Conservation (phyloP, 2,797 vertebrate species). For the Propithecus perrieri region DNA sequence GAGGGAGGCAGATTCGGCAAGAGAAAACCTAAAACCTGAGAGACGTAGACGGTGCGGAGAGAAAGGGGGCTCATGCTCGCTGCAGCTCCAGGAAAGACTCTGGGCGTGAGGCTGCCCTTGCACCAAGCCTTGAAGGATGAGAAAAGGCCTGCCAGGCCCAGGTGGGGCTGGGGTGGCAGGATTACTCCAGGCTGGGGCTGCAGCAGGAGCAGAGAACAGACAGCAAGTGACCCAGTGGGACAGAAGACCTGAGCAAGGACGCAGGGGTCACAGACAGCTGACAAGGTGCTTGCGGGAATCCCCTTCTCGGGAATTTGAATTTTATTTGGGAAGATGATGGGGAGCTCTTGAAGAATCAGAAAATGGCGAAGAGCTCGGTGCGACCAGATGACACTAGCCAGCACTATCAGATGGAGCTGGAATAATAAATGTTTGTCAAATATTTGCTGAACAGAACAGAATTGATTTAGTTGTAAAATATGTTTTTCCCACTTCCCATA, state of each 20-base stretch:
- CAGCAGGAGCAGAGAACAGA: neutral
- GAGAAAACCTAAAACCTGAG: neutral
- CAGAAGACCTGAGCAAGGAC: accelerated
- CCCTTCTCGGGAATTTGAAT: neutral
- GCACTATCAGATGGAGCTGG: too few species aligned
- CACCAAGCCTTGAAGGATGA: neutral
- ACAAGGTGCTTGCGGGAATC: too few species aligned
- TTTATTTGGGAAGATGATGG: neutral
- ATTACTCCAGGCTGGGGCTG: too few species aligned
- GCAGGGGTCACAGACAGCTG: neutral
- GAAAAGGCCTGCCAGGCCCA: neutral
- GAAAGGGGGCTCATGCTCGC: accelerated
- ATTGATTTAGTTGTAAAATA: neutral
- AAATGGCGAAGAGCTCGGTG: neutral
- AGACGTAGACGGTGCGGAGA: accelerated
- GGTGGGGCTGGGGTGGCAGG: neutral
- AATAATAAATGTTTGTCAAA: neutral
- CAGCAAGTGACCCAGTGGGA: too few species aligned
- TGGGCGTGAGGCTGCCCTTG: accelerated
- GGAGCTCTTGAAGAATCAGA: neutral
- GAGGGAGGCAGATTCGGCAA: neutral
- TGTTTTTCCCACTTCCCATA: neutral
- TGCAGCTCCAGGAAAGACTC: neutral
- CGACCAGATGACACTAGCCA: neutral
- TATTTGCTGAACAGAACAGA: neutral